A percentile compares a stretch with the other conserved stretches of the same genome.
Conservation (phyloP, 2,888 invertebrate species). For the Himalopsyche anomala region DNA sequence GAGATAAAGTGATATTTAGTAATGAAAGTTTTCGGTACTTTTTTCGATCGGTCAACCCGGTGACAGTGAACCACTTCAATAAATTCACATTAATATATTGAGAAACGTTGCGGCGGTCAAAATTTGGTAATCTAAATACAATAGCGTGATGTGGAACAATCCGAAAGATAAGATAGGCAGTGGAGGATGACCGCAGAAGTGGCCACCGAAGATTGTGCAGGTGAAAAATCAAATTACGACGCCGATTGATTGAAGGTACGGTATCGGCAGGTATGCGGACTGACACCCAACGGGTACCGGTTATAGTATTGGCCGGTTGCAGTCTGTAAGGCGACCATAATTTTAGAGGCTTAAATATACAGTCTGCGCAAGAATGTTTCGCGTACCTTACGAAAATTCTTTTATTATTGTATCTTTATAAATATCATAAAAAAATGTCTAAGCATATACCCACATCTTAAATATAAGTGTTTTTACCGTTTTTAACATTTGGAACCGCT, state of each 20-base stretch:
- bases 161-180: not conserved
- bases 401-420: no score
- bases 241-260: slow-evolving; percentile 16
- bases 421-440: no score
- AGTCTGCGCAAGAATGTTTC: no score
- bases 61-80: not conserved
- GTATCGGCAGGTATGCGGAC: not conserved
- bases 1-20: no score
- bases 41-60: no score
- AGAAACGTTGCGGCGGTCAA: not conserved
- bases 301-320: not conserved
- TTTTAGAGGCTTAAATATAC: no score
- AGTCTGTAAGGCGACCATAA: not conserved
- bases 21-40: no score
- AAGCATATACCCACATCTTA: no score
- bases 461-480: no score
- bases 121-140: slow-evolving; percentile 14
- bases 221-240: slow-evolving; percentile 2
- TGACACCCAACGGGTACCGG: not conserved
- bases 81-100: not conserved
- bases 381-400: no score
- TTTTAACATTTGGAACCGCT: no score
- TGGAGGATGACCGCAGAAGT: not conserved
- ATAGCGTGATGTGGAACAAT: not conserved
- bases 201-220: not conserved